Base-by-base conservation (phyloP, 2,888 invertebrate genomes). In the Spodoptera picta region DNA sequence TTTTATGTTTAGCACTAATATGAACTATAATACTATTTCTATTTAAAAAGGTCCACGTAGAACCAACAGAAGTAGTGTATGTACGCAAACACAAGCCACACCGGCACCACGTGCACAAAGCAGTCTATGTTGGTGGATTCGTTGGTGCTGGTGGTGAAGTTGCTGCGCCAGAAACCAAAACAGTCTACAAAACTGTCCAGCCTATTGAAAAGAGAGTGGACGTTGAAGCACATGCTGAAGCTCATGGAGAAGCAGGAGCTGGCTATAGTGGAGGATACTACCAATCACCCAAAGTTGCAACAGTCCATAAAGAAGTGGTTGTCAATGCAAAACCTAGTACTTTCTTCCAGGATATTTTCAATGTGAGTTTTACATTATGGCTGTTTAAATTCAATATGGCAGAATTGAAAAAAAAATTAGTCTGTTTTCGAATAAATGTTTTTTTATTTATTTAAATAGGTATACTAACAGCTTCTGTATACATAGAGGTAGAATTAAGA, bases 261-360 rank as follows among this genome's bases (percentile, higher is more conserved):
- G 75, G 79, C 12, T 52, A 75, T 0, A 80, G 65, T 27, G 77
- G 67, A 11, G 77, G 81, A 27, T 75, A 74, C 24, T 80, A 76
- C 1, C 84, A 82, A 46, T 81, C 81, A 14, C 86, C 83, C 3
- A 82, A 85, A 46, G 81, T 85, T 23, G 48, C 56, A 27, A 45
- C 75, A 4, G 66, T 45, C 11, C 53, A 9, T 10, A 75, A 72
- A n/a, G 65, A 75, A 10, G 36, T 72, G 5, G 45, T 48, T 5
- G 65, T 75, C 9, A 66, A 54, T 19, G 27, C 45, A 12, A 69
- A 41, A 24, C 72, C 72, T 1, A 75, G 36, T 0, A 88, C 91
- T n/a, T 92, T 96, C 60, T 95, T 96, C 77, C 93, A 95, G 48
- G 96, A 96, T 78, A 95, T 96, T 65, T 96, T 96, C 73, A 96